A percentile compares a stretch with the other conserved stretches of the same genome.
Evolutionary conservation across 1,140 invertebrate species (phyloP).

Genomic region (Conus betulinus): DNA sequence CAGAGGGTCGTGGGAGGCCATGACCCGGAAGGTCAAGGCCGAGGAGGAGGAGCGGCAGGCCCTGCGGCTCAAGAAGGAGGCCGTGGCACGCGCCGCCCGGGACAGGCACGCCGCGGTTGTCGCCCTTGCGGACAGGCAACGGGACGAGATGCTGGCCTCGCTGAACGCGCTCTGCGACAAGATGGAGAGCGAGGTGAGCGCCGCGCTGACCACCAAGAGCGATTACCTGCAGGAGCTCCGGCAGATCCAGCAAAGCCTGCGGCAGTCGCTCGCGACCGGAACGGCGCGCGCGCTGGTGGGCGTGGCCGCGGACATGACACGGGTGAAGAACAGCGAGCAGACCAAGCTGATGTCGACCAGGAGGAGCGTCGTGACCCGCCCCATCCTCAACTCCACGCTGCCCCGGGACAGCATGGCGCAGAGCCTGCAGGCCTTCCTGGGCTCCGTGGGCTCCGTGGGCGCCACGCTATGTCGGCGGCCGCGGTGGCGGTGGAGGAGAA

Average conservation of each 20-base stretch:
- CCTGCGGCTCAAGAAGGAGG: background rate
- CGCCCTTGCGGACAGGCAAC: background rate
- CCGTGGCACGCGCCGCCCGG: background rate
- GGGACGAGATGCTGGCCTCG: background rate
- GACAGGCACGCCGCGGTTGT: background rate
- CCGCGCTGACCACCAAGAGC: background rate
- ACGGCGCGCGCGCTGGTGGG: background rate
- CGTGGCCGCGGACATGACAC: background rate
- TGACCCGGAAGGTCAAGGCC: background rate
- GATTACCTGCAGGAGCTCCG: background rate
- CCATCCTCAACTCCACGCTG: background rate
- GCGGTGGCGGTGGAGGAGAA: background rate
- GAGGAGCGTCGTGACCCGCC: background rate
- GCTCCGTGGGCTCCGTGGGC: background rate
- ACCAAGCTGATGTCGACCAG: background rate
- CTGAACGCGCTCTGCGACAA: background rate
- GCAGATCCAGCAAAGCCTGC: background rate
- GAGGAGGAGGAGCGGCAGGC: background rate
- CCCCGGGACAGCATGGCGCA: background rate
- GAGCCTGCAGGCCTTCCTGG: background rate
- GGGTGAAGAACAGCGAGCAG: background rate
- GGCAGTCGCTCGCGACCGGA: background rate
- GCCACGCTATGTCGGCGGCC: background rate
- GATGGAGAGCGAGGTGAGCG: background rate
- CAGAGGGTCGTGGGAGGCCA: background rate